Percentiles rank a stretch among this genome's conserved stretches.
Conservation (phyloP, 2,888 invertebrate species). For the Nymphalis polychloros region DNA sequence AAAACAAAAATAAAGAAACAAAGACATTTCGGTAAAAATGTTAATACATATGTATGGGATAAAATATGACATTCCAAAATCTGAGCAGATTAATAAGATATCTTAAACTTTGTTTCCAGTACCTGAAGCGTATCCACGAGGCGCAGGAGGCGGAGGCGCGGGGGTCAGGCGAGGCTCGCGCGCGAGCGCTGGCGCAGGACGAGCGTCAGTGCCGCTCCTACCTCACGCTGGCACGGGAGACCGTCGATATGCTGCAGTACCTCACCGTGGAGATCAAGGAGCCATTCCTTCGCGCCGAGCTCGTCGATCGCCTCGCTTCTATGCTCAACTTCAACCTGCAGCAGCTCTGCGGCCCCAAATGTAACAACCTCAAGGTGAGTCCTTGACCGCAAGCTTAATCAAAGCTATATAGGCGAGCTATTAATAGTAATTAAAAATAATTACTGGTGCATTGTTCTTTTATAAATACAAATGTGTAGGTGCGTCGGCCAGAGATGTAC, state of each 20-base stretch:
- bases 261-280: constrained; percentile 96
- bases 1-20: too few species aligned
- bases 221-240: constrained; percentile 94
- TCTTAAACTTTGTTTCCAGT: constrained; percentile 68
- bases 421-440: too few species aligned
- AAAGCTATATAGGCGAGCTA: too few species aligned
- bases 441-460: too few species aligned
- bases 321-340: constrained; percentile 99
- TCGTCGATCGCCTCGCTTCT: constrained; percentile 96
- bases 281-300: constrained; percentile 95
- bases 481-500: constrained; percentile 95
- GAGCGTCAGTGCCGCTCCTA: constrained; percentile 93
- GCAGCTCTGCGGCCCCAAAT: constrained; percentile 97
- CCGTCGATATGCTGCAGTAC: constrained; percentile 99
- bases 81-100: too few species aligned
- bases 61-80: too few species aligned
- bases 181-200: constrained; percentile 89
- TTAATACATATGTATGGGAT: too few species aligned
- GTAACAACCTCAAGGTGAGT: constrained; percentile 90
- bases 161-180: constrained; percentile 84
- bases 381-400: background rate
- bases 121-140: constrained; percentile 92
- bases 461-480: constrained; percentile 60
- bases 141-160: constrained; percentile 90
- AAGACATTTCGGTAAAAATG: too few species aligned